These are phyloP conservation scores for Ellobium chinense DNA, from an alignment of 2,888 invertebrate species.

Conservation along the genomic window DNA sequence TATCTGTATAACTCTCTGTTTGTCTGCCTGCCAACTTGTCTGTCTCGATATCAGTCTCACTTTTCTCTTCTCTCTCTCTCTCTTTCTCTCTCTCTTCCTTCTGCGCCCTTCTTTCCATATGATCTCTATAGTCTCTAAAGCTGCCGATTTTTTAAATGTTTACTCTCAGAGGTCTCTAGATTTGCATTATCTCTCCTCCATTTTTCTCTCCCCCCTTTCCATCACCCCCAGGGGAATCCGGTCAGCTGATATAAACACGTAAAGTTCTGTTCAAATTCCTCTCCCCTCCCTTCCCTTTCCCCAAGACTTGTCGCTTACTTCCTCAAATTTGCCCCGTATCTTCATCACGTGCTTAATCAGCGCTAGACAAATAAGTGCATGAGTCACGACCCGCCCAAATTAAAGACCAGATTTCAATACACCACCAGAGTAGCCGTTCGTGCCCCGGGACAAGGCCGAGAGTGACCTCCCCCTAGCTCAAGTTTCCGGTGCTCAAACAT, in stretches of 20 bases:
- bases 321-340: neutral
- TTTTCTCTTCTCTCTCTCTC: neutral
- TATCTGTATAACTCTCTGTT: neutral
- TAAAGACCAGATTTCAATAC: neutral
- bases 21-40: neutral
- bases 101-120: neutral
- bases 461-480: neutral
- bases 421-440: neutral
- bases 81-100: neutral
- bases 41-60: too few species aligned
- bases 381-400: neutral
- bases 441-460: neutral
- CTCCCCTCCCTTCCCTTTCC: neutral
- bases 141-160: too few species aligned
- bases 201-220: neutral
- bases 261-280: neutral
- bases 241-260: neutral
- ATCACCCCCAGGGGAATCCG: neutral
- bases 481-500: neutral
- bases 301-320: neutral
- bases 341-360: neutral
- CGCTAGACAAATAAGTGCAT: neutral
- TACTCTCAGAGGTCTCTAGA: neutral
- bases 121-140: too few species aligned
- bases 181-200: neutral